Evolutionary conservation across 92 coral and sea anemone genomes (phyloP).

Genomic region (Epizoanthus fatuus): DNA sequence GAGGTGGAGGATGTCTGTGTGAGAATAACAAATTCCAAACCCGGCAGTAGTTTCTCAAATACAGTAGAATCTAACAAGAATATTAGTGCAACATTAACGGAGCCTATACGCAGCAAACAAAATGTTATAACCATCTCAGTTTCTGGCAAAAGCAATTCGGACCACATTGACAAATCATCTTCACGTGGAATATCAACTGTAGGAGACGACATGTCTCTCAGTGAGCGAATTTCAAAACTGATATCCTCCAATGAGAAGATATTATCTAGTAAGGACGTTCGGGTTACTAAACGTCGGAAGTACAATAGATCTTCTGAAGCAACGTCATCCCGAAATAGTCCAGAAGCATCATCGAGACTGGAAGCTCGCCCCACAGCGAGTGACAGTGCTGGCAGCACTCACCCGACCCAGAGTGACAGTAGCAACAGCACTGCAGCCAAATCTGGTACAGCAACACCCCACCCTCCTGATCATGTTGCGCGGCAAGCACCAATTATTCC

Average conservation of each 20-base stretch:
- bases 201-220: not conserved
- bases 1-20: not conserved
- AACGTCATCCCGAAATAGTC: not conserved
- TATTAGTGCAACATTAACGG: not conserved
- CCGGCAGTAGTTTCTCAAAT: not conserved
- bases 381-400: not conserved
- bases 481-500: constrained; percentile 81
- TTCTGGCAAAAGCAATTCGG: not conserved
- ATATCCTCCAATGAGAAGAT: constrained; percentile 26
- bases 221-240: constrained; percentile 34
- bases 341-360: too few species aligned
- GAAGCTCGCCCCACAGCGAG: too few species aligned
- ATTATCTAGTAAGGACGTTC: constrained; percentile 27
- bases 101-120: not conserved
- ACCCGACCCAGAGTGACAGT: not conserved
- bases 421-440: not conserved
- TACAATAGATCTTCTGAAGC: not conserved
- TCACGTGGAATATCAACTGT: not conserved
- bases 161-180: not conserved
- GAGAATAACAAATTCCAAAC: not conserved
- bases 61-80: not conserved
- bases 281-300: not conserved
- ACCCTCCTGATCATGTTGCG: too few species aligned
- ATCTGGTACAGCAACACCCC: too few species aligned
- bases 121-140: not conserved